phyloP scores from a whole-genome alignment of 2,113 vertebrate genomes.

The Semicossyphus pulcher region DNA sequence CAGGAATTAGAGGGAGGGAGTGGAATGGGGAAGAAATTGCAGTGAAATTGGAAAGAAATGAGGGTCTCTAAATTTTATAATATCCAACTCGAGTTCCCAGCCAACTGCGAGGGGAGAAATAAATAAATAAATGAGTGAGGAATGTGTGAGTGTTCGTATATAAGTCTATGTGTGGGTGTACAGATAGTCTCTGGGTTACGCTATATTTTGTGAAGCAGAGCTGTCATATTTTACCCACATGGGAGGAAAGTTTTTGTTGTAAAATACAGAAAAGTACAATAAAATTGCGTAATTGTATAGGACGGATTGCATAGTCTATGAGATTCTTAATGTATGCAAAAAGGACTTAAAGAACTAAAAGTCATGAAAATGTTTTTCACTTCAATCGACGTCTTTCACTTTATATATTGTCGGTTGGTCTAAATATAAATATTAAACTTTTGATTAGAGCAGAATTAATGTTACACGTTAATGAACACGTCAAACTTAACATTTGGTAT shows the following conservation, averaged over 20 bases:
- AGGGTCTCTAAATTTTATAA: constrained; percentile 49
- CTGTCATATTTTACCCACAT: constrained; percentile 20
- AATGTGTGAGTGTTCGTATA: constrained; percentile 37
- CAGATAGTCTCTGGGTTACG: constrained; percentile 44
- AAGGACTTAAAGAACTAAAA: no score
- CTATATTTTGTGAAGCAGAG: constrained; percentile 23
- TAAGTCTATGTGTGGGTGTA: constrained; percentile 56
- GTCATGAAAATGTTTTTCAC: no score
- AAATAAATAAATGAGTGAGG: constrained; percentile 41
- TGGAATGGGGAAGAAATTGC: constrained; percentile 21
- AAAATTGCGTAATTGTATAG: not conserved
- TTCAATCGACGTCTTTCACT: no score
- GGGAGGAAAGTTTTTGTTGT: constrained; percentile 19
- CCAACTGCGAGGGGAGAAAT: constrained; percentile 42
- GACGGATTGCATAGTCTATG: no score
- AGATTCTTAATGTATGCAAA: not conserved
- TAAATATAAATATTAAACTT: no score
- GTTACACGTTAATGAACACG: no score
- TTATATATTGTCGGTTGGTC: no score
- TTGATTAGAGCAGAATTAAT: no score
- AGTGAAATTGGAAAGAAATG: constrained; percentile 56
- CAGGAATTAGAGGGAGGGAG: constrained; percentile 42
- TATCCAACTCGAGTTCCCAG: constrained; percentile 37
- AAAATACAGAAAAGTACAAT: not conserved
- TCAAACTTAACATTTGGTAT: no score